These are phyloP conservation scores for Polymixis lichenea DNA, from an alignment of 2,888 invertebrate species.

Conservation along the genomic window DNA sequence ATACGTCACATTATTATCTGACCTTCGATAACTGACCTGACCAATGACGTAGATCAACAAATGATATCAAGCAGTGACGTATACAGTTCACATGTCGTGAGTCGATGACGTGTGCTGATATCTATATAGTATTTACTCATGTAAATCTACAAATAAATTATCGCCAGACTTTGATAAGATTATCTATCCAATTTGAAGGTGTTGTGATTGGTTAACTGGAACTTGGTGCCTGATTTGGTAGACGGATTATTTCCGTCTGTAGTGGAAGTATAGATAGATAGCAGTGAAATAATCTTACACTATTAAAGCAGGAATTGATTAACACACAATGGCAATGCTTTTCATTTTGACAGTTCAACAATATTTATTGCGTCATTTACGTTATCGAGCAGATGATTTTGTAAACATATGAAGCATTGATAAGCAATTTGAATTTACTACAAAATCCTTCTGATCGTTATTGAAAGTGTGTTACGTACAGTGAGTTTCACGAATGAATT, in stretches of 20 bases:
- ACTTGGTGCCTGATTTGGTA: not conserved
- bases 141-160: conserved; percentile 15
- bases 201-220: not conserved
- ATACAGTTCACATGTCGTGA: conserved; percentile 7
- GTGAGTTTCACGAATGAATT: too few species aligned
- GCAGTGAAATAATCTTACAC: not conserved
- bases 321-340: not conserved
- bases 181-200: not conserved
- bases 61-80: conserved; percentile 32
- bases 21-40: not conserved
- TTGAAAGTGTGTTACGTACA: not conserved
- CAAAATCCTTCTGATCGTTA: not conserved
- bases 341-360: not conserved
- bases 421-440: not conserved
- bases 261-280: not conserved
- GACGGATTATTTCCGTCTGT: not conserved
- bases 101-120: conserved; percentile 17
- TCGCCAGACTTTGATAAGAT: conserved; percentile 6
- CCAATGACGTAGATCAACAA: conserved; percentile 29
- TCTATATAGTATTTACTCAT: not conserved
- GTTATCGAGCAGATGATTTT: not conserved
- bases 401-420: too few species aligned
- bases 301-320: not conserved
- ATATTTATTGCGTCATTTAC: not conserved
- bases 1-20: conserved; percentile 3